Conservation (phyloP, 2,113 vertebrate species). For the Ciconia boyciana region DNA sequence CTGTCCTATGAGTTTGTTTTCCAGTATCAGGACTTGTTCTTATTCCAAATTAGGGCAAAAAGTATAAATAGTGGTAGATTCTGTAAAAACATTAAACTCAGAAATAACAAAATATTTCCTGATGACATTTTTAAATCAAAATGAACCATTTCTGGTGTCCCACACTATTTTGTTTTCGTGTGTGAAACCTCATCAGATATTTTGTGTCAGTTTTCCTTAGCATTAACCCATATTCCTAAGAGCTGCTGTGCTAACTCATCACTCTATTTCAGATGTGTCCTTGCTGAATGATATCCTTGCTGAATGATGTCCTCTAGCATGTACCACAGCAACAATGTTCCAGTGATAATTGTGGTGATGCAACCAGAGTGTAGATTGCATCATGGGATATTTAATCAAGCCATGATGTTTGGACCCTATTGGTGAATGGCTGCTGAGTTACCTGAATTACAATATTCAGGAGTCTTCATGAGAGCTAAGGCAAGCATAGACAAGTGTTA, state of each 20-base stretch:
- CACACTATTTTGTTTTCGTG: background rate
- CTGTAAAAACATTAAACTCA: background rate
- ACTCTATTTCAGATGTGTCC: background rate
- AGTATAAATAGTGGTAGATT: background rate
- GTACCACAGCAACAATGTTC: background rate
- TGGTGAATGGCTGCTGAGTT: background rate
- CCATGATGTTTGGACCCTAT: background rate
- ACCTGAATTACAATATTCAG: background rate
- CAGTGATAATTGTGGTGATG: background rate
- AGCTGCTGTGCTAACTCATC: background rate
- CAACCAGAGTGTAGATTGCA: background rate
- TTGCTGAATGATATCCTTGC: background rate
- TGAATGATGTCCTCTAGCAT: background rate
- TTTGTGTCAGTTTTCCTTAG: background rate
- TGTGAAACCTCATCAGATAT: background rate
- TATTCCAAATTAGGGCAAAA: background rate
- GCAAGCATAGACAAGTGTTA: background rate
- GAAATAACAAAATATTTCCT: background rate
- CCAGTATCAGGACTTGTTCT: background rate
- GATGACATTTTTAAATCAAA: background rate
- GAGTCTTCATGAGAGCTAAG: background rate
- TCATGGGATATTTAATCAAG: background rate
- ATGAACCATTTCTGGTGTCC: background rate
- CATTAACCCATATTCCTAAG: background rate
- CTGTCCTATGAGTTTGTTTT: background rate